Evolutionary conservation across 2,113 vertebrate genomes (phyloP).

Genomic region (Bagarius yarrelli): DNA sequence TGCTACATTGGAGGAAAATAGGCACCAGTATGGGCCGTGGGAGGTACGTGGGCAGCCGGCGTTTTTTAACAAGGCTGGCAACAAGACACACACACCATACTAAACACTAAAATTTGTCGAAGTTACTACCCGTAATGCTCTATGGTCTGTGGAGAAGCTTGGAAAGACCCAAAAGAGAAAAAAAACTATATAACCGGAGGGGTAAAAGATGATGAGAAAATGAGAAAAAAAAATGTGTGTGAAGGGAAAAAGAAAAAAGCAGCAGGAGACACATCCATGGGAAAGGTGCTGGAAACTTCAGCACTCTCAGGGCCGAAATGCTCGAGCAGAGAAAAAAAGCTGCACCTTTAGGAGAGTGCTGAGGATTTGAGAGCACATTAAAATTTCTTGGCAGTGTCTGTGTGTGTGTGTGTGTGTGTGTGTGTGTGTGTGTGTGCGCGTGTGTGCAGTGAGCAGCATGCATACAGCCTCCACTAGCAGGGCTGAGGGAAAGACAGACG

Average conservation of each 20-base stretch:
- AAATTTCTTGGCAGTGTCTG: slow-evolving; percentile 31
- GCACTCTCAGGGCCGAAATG: slow-evolving; percentile 29
- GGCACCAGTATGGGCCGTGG: slow-evolving; percentile 54
- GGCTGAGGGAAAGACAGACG: slow-evolving; percentile 43
- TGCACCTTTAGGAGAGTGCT: slow-evolving; percentile 25
- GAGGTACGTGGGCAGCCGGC: slow-evolving; percentile 52
- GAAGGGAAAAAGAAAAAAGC: neutral
- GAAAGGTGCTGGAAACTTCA: slow-evolving; percentile 24
- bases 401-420: slow-evolving; percentile 23
- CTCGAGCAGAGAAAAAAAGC: slow-evolving; percentile 25
- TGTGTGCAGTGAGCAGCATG: slow-evolving; percentile 25
- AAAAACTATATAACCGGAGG: slow-evolving; percentile 12
- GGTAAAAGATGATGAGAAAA: slow-evolving; percentile 7
- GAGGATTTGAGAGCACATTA: slow-evolving; percentile 46
- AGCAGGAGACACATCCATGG: slow-evolving; percentile 8
- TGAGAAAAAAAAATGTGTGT: slow-evolving; percentile 16
- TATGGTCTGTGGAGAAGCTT: slow-evolving; percentile 32
- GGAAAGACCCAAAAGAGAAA: slow-evolving; percentile 40
- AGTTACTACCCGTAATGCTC: slow-evolving; percentile 49
- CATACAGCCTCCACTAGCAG: slow-evolving; percentile 42
- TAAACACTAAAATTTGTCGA: slow-evolving; percentile 34
- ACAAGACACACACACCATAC: slow-evolving; percentile 21
- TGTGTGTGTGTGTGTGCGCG: slow-evolving; percentile 43
- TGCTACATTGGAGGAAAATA: slow-evolving; percentile 54
- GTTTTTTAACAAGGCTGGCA: slow-evolving; percentile 54